Base-by-base conservation (phyloP, 92 coral and sea anemone genomes). In the Ricordea florida region DNA sequence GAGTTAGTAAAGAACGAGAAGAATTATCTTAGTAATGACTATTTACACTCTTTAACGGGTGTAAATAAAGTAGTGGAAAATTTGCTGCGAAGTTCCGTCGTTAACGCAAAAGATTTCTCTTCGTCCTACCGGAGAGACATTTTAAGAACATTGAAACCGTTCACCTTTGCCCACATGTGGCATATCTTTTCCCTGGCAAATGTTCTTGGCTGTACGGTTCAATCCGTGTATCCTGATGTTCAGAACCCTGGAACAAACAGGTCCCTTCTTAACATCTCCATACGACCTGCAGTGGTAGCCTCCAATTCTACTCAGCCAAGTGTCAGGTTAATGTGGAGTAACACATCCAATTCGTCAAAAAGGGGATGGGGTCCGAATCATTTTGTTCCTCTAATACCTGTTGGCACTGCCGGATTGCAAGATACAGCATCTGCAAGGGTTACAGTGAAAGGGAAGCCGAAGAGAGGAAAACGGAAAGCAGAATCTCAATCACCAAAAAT, bases 151-250 rank as follows among this genome's bases (percentile, higher is more conserved):
- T 2, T 62, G 1, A 36, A 16, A 16, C n/a, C 50, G 1, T 18
- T 7, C 24, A 62, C 69, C 69, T 62, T 62, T 62, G 69, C 69
- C 69, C 35, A 62, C 51, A 62, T 62, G 69, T 62, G 69, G 50
- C 69, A 62, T 40, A 62, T 62, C 2, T 62, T 62, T 62, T n/a
- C 69, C 2, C 52, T 62, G 41, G 69, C 51, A 36, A 62, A 62
- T 40, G 69, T 38, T 40, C 0, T 62, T 40, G 69, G 69, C 13
- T 37, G 29, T 17, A 36, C 21, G 29, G 69, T 62, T 14, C 48
- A 62, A 17, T 62, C 50, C 11, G 69, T 36, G 29, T 42, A 42
- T 21, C 49, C 49, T 4, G 49, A 7, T 42, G 49, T 42, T 0
- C 4, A 42, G 17, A 42, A 42, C 16, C 14, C 49, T 4, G 49